These are phyloP conservation scores for Ophioninae sp. DNA, from an alignment of 2,888 invertebrate species.

Conservation along the genomic window DNA sequence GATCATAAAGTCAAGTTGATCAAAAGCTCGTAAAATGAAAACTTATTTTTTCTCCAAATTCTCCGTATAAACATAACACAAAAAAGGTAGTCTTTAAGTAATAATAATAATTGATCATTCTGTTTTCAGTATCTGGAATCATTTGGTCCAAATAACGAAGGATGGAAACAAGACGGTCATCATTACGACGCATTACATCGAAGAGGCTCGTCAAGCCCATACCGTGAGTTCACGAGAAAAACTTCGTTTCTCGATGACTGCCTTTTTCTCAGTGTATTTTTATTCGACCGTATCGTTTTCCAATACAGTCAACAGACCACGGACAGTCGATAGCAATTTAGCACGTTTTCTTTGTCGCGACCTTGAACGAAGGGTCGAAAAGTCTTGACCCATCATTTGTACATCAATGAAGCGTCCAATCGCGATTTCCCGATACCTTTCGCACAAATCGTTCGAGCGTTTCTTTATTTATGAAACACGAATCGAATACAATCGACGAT, in stretches of 20 bases:
- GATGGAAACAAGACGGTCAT: constrained; percentile 95
- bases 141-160: constrained; percentile 94
- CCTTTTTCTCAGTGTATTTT: constrained; percentile 4
- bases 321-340: neutral
- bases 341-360: constrained; percentile 12
- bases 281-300: neutral
- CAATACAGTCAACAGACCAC: neutral
- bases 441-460: constrained; percentile 22
- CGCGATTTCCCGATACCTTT: constrained; percentile 42
- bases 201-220: constrained; percentile 95
- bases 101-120: neutral
- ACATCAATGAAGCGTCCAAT: constrained; percentile 44
- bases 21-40: no score
- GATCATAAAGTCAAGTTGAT: no score
- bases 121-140: constrained; percentile 92
- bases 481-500: constrained; percentile 47
- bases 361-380: constrained; percentile 31
- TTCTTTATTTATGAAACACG: constrained; percentile 55
- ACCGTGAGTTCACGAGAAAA: constrained; percentile 83
- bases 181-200: constrained; percentile 96
- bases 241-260: neutral
- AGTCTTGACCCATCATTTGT: constrained; percentile 43
- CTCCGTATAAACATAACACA: no score
- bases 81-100: neutral
- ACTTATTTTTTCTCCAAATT: no score